Evolutionary conservation across 2,888 invertebrate genomes (phyloP), one percentile per base, ranked within the genome.

Genomic region (Scaptomyza reducta): DNA sequence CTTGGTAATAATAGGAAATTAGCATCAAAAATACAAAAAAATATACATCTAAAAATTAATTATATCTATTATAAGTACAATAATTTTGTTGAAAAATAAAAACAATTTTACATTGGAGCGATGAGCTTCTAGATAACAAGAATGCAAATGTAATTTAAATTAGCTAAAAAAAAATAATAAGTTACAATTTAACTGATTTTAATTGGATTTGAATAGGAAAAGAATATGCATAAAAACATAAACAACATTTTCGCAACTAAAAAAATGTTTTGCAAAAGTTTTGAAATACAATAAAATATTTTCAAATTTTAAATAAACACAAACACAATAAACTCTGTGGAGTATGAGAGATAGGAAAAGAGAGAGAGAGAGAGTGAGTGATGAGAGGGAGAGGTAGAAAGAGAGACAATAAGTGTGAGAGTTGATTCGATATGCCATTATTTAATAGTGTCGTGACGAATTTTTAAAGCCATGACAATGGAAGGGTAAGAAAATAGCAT

Each of bases 371-470:
- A n/a, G n/a, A n/a, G 11, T 7, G 6, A 27, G 11, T 22, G 38
- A 13, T 35, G 22, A 38, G 41, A 18, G 5, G 7, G 7, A 0
- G 11, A n/a, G 45, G 7, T 22, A 1, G 0, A 27, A 27, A 14
- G 45, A 11, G 9, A 6, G 41, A n/a, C 41, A 18, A 16, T 13
- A 13, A 14, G 6, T 29, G 11, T 16, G 16, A n/a, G 7, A 11
- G 14, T 31, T 33, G 18, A 42, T 68, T 69, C 44, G 58, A 53
- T 56, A 64, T 56, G 61, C 41, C 41, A 64, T 70, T 70, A 74
- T 58, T 74, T 64, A 74, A 70, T 61, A 64, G 47, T 31, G 55
- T 41, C 44, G 16, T 69, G 53, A 50, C 64, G 64, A 69, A 56
- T 73, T 55, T 55, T 51, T 40, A 56, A 38, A 33, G 29, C 58